Evolutionary conservation across 2,797 vertebrate species (phyloP), one percentile per base, ranked within the genome.

Genomic region (Scomberomorus guttatus): DNA sequence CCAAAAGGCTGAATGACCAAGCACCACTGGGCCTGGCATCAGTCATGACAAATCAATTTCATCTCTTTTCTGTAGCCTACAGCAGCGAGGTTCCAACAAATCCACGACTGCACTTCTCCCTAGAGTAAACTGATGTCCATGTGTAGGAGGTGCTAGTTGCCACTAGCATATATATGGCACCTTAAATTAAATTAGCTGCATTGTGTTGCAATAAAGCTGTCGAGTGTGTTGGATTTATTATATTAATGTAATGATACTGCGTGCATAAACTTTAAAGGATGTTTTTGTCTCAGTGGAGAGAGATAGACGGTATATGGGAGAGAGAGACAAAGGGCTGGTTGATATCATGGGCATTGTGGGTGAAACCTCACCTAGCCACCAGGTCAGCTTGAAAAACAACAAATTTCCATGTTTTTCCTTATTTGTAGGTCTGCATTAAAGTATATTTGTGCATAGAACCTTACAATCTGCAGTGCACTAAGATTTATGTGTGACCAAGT

Each of bases 181-280:
- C 69, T 85, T 84, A 79, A 89, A 90, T 90, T 68, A 77, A 89
- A 92, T 89, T 68, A 90, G 62, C 81, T 29, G 50, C 80, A 81
- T 50, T 52, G 64, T 81, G 79, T 1, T 2, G 52, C 75, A 85
- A 83, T 93, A 87, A 90, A 90, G 27, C 68, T 81, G 86, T 87
- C 89, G 63, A 64, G 18, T 32, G 27, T 72, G 58, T 52, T 78
- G 46, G 86, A 91, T 87, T 87, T 89, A 91, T 90, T 68, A 17
- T 17, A 64, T 75, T 20, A 18, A 17, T 62, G 56, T 80, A 75
- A 81, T 75, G 42, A 75, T 50, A 58, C 18, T 62, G 61, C 52
- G 65, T 75, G 59, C 81, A 87, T 87, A 74, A 55, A 84, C 72
- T 69, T 87, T 25, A 77, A 73, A 82, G 69, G 5, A 80, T 67